Conservation (phyloP, 1,140 invertebrate genomes). For the Lasioglossum albipes region DNA sequence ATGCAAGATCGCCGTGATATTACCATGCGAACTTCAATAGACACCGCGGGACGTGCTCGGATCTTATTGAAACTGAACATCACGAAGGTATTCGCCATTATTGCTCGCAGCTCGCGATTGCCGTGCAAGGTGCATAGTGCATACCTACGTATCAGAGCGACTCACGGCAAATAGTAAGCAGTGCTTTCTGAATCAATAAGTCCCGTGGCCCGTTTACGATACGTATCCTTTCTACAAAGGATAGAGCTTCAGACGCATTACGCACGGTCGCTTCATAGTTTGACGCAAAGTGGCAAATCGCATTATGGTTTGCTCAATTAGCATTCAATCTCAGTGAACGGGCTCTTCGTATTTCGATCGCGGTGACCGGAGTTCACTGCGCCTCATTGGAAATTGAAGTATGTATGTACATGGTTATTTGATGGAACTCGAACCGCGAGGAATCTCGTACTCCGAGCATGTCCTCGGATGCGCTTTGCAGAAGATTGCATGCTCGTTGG, state of each 20-base stretch:
- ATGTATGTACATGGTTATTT: neutral
- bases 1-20: neutral
- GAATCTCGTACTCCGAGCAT: neutral
- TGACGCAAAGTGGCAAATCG: neutral
- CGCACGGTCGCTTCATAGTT: neutral
- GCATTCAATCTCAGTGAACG: neutral
- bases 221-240: too few species aligned
- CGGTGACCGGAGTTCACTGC: neutral
- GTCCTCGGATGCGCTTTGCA: too few species aligned
- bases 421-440: neutral
- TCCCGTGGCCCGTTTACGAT: too few species aligned
- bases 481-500: neutral
- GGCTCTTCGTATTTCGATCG: neutral
- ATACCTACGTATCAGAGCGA: too few species aligned
- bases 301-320: neutral
- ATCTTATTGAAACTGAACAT: conserved; percentile 21
- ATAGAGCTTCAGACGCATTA: neutral
- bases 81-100: conserved; percentile 33
- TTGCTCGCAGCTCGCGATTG: conserved; percentile 26
- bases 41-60: neutral
- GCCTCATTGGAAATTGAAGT: neutral
- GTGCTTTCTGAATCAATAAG: too few species aligned
- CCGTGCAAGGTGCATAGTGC: neutral
- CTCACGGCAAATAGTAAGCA: too few species aligned
- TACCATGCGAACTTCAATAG: conserved; percentile 18